These are phyloP conservation scores for Furcifer pardalis DNA, from an alignment of 2,797 vertebrate species.

Conservation along the genomic window DNA sequence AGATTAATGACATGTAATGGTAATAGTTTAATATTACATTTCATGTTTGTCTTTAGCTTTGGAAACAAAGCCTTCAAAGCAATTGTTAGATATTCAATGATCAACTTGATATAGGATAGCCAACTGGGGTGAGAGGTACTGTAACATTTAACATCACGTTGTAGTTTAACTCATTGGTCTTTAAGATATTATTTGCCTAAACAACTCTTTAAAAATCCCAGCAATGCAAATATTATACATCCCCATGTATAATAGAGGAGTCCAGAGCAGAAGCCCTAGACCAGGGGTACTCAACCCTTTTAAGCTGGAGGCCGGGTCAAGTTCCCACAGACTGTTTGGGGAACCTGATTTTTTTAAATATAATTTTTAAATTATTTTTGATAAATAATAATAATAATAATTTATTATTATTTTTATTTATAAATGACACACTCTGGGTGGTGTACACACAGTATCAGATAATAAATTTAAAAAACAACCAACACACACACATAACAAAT, in stretches of 20 bases:
- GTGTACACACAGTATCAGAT: no score
- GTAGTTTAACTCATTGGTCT: not conserved
- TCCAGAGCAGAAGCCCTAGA: not conserved
- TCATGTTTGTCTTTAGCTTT: slow-evolving; percentile 15
- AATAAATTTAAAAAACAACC: no score
- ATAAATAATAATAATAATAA: no score
- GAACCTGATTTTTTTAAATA: no score
- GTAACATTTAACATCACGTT: not conserved
- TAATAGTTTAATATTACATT: slow-evolving; percentile 19
- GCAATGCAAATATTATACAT: not conserved
- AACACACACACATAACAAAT: no score
- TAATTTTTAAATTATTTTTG: no score
- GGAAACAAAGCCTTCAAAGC: slow-evolving; percentile 38
- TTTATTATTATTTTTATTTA: no score
- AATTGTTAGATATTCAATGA: slow-evolving; percentile 35
- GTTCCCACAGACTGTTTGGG: no score
- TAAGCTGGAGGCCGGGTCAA: no score
- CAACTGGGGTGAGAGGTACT: not conserved
- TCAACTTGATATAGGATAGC: slow-evolving; percentile 33
- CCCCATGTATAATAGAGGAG: not conserved
- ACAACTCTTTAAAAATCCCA: not conserved
- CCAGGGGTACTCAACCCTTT: no score
- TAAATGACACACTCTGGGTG: no score
- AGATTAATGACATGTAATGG: slow-evolving; percentile 26
- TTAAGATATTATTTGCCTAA: not conserved